A percentile compares a stretch with the other conserved stretches of the same genome.
Evolutionary conservation across 2,888 invertebrate genomes (phyloP).

Genomic region (Auanema freiburgensis): DNA sequence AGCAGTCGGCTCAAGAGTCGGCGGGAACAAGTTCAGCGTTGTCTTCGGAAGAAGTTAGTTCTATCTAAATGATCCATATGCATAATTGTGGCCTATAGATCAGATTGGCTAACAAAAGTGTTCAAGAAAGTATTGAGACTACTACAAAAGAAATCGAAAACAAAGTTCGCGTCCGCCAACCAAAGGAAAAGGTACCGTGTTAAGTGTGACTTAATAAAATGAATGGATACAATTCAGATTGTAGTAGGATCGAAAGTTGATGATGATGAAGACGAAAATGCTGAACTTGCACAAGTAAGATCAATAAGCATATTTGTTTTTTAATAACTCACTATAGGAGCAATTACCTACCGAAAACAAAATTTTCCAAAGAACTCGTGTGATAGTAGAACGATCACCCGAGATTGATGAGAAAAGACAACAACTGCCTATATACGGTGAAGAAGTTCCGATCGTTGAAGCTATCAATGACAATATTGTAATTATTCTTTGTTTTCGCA

Average conservation of each 20-base stretch:
- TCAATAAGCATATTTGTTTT: too few relatives aligned
- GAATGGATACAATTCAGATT: not conserved
- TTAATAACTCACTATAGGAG: too few relatives aligned
- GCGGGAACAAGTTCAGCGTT: too few relatives aligned
- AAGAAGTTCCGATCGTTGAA: conserved; percentile 84
- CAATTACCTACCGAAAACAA: not conserved
- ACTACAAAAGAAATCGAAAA: too few relatives aligned
- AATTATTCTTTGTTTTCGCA: too few relatives aligned
- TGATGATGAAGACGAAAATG: conserved; percentile 10
- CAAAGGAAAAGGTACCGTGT: too few relatives aligned
- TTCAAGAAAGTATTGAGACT: too few relatives aligned
- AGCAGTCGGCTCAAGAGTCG: not conserved
- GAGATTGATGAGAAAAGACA: conserved; percentile 34
- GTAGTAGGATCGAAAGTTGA: not conserved
- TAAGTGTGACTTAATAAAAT: conserved; percentile 25
- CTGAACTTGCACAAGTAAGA: not conserved
- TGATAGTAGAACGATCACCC: conserved; percentile 27
- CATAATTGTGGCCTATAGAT: too few relatives aligned
- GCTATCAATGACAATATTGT: conserved; percentile 83
- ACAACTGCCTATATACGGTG: conserved; percentile 79
- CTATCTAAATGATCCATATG: too few relatives aligned
- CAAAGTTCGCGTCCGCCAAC: too few relatives aligned
- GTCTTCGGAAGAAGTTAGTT: too few relatives aligned
- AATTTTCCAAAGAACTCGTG: conserved; percentile 8
- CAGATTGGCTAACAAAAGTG: too few relatives aligned